Evolutionary conservation across 2,888 invertebrate genomes (phyloP).

Genomic region (Leptarthrus brevirostris): DNA sequence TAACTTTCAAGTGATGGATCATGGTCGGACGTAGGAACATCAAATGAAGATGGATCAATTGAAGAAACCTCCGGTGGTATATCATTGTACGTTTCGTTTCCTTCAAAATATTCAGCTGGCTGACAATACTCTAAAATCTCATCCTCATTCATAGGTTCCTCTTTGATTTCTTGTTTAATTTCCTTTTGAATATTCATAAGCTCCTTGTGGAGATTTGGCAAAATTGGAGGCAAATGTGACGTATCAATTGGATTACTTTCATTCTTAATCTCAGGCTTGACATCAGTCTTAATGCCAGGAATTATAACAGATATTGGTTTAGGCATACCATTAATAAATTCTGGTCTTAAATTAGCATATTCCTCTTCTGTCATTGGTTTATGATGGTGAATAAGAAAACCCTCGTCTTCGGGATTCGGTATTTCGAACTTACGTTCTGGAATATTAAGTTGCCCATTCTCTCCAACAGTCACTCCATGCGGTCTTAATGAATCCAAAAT

Average conservation of each 20-base stretch:
- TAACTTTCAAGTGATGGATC: background rate
- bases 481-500: constrained; percentile 41
- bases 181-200: background rate
- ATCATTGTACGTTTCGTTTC: background rate
- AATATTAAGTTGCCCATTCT: background rate
- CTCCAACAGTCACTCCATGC: background rate
- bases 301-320: constrained; percentile 27
- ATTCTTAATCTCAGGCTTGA: constrained; percentile 26
- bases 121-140: constrained; percentile 13
- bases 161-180: constrained; percentile 39
- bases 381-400: constrained; percentile 33
- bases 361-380: constrained; percentile 43
- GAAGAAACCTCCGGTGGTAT: background rate
- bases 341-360: constrained; percentile 36
- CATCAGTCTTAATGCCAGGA: constrained; percentile 23
- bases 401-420: constrained; percentile 44
- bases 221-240: constrained; percentile 6
- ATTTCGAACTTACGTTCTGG: background rate
- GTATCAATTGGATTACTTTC: constrained; percentile 3
- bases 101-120: constrained; percentile 19
- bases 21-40: background rate
- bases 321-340: constrained; percentile 49
- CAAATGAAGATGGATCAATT: constrained; percentile 13
- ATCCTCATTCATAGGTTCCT: constrained; percentile 35
- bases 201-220: background rate